These are phyloP conservation scores for Dione vanillae DNA, from an alignment of 2,888 invertebrate genomes.

Conservation along the genomic window DNA sequence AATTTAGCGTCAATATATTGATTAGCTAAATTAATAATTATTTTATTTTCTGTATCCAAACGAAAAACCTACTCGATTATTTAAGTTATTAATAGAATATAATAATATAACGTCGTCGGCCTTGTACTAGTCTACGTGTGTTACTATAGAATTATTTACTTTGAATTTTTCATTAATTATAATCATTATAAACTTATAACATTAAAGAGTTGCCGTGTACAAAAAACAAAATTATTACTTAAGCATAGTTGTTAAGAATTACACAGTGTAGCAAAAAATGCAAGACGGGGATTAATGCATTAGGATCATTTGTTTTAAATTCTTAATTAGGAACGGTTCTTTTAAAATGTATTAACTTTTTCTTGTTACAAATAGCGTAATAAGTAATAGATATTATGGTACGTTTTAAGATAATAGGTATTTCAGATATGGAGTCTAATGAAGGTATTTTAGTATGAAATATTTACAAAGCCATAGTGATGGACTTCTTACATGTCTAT, in stretches of 20 bases:
- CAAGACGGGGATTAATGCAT: slow-evolving; percentile 11
- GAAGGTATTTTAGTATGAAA: no score
- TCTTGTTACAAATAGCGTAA: background rate
- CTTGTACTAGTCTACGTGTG: background rate
- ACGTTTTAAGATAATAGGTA: slow-evolving; percentile 5
- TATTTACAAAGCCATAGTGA: no score
- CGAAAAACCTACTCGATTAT: background rate
- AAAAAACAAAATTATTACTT: slow-evolving; percentile 17
- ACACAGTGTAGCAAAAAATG: slow-evolving; percentile 10
- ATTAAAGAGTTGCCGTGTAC: background rate
- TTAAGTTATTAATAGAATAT: background rate
- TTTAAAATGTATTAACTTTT: slow-evolving; percentile 21
- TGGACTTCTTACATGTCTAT: no score
- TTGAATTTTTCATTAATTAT: slow-evolving; percentile 19
- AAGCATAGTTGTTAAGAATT: slow-evolving; percentile 18
- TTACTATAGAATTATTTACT: slow-evolving; percentile 18
- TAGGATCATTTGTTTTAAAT: slow-evolving; percentile 21
- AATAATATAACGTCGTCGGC: no score
- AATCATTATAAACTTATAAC: slow-evolving; percentile 6
- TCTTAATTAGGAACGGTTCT: slow-evolving; percentile 33
- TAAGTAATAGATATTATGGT: background rate
- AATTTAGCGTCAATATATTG: background rate
- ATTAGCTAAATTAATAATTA: background rate
- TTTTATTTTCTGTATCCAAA: background rate
- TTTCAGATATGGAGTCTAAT: no score